Evolutionary conservation across 2,113 vertebrate species (phyloP).

Genomic region (Zosterops lateralis): DNA sequence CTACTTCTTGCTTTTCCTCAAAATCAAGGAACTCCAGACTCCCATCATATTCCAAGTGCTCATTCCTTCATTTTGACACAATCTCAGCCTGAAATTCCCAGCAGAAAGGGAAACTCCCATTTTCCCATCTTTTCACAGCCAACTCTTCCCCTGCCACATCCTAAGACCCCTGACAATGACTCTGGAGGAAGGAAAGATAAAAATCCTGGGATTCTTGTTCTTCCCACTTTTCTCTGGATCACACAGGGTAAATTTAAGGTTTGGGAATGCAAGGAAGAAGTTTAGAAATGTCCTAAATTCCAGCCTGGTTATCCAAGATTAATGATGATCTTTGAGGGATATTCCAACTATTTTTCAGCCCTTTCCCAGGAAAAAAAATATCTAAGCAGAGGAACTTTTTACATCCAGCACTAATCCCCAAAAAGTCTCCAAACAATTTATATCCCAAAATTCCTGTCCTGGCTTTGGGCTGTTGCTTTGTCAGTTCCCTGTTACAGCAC

Average conservation of each 20-base stretch:
- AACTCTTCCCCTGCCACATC: background rate
- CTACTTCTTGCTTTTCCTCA: background rate
- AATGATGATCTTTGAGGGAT: background rate
- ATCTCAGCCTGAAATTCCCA: background rate
- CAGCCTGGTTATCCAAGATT: background rate
- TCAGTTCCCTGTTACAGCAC: background rate
- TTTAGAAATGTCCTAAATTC: background rate
- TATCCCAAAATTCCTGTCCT: background rate
- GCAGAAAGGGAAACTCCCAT: background rate
- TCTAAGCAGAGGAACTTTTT: background rate
- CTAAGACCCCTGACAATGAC: background rate
- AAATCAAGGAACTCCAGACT: background rate
- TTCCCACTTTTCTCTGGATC: background rate
- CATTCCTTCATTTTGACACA: accelerated
- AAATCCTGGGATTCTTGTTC: background rate
- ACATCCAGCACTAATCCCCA: background rate
- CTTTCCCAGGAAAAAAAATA: background rate
- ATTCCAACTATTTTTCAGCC: background rate
- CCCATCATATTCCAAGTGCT: background rate
- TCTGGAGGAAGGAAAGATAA: background rate
- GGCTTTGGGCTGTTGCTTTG: background rate
- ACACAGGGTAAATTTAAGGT: accelerated
- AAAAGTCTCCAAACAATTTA: background rate
- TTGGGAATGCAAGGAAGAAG: background rate
- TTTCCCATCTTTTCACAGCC: background rate